A percentile compares a stretch with the other conserved stretches of the same genome.
phyloP scores from a whole-genome alignment of 2,888 invertebrate genomes.

The Leptinotarsa rubiginosa region DNA sequence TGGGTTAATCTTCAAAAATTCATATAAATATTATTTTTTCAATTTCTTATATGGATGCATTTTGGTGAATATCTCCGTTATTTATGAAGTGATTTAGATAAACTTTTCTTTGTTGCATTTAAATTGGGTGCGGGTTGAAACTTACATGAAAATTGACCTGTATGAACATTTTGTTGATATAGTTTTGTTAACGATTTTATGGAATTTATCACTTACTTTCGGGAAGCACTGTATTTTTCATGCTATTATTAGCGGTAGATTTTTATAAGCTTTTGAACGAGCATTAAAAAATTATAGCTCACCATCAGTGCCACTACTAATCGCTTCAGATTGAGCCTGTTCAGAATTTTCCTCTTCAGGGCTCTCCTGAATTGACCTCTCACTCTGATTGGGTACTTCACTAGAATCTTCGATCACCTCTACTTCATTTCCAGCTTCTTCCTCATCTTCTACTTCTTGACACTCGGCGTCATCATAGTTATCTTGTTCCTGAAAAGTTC shows the following conservation, averaged over 20 bases:
- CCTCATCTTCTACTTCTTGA: slow-evolving; percentile 67
- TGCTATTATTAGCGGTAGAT: background rate
- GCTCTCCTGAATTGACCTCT: slow-evolving; percentile 56
- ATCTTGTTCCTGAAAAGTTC: slow-evolving; percentile 66
- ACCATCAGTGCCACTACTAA: slow-evolving; percentile 81
- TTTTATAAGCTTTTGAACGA: background rate
- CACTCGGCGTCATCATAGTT: slow-evolving; percentile 69
- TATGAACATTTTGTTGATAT: too few species aligned
- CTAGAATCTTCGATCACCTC: slow-evolving; percentile 74
- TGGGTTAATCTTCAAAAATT: too few species aligned
- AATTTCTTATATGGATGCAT: too few species aligned
- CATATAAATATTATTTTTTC: too few species aligned
- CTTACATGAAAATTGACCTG: too few species aligned
- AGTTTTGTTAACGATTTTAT: too few species aligned
- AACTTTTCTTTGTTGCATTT: too few species aligned
- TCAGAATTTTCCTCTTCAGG: slow-evolving; percentile 67
- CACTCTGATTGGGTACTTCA: slow-evolving; percentile 74
- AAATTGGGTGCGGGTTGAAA: too few species aligned
- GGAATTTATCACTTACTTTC: too few species aligned
- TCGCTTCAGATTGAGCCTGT: slow-evolving; percentile 73
- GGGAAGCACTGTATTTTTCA: background rate
- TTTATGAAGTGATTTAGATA: too few species aligned
- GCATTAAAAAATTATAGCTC: slow-evolving; percentile 31
- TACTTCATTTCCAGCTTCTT: slow-evolving; percentile 69
- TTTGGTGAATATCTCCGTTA: too few species aligned